Base-by-base conservation (phyloP, 2,797 vertebrate species). In the Halcyon smyrnensis region DNA sequence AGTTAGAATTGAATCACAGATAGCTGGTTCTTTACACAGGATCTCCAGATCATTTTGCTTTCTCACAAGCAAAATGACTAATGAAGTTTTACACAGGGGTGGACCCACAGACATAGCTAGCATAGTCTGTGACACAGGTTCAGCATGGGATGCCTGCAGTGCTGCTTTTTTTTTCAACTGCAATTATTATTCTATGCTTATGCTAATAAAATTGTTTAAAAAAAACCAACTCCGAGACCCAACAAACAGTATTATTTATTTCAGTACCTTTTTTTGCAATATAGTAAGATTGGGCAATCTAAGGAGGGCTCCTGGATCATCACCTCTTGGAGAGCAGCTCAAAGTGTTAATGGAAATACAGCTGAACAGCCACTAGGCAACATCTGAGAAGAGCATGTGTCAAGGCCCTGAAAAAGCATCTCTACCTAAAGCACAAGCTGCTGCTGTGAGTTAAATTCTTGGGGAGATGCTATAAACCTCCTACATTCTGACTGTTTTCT, bases 231-330 rank as follows among this genome's bases (percentile, higher is more conserved):
- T 9, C 17, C 32, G 39, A 30, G 34, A 8, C 12, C 16, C 3
- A 41, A 7, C 12, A 37, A 69, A 24, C 9, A 51, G 7, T 30
- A 79, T 14, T 41, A 8, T 50, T 81, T 63, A 27, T 15, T 71
- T 71, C 53, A 51, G 8, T 12, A 28, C 3, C 3, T 82, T 50
- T 87, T 87, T 87, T 59, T 69, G n/a, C 21, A 56, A 48, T 6
- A 15, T 0, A 16, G 12, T 16, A 56, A 64, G 8, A 46, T 37
- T 4, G 3, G 4, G 6, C 16, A 36, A 11, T 8, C 10, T 37
- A 53, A 57, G 51, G 21, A 89, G 16, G 27, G 20, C 28, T 37
- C 37, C 37, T 37, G 18, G 32, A 28, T 27, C 11, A 30, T 28
- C 16, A 19, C 19, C 24, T 50, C 30, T 12, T 24, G 9, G 45